phyloP scores from a whole-genome alignment of 2,888 invertebrate species.

The Drosophila nigritarsus region DNA sequence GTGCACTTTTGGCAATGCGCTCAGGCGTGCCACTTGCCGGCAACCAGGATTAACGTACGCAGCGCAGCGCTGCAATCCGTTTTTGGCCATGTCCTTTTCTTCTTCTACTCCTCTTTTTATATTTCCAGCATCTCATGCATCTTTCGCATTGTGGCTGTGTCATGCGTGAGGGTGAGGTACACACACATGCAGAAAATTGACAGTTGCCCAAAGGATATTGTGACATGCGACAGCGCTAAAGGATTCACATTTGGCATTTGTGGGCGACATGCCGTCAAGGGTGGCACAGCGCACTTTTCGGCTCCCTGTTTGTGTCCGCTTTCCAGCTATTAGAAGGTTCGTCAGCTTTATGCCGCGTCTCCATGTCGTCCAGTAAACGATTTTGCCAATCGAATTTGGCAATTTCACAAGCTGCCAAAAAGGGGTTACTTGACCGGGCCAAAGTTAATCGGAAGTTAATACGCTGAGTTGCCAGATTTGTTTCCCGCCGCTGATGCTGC shows the following conservation, averaged over 20 bases:
- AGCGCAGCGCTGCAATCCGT: slow-evolving; percentile 64
- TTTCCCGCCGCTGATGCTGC: slow-evolving; percentile 37
- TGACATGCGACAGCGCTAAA: slow-evolving; percentile 72
- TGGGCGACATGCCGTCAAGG: slow-evolving; percentile 55
- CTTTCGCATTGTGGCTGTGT: slow-evolving; percentile 50
- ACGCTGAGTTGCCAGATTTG: slow-evolving; percentile 82
- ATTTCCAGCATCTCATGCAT: slow-evolving; percentile 37
- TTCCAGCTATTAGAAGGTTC: slow-evolving; percentile 69
- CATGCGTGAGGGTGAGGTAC: slow-evolving; percentile 63
- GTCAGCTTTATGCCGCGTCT: slow-evolving; percentile 31
- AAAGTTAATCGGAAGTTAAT: slow-evolving; percentile 85
- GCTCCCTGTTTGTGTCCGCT: slow-evolving; percentile 7
- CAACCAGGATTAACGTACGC: slow-evolving; percentile 71
- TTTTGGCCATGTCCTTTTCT: slow-evolving; percentile 56
- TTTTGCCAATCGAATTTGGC: slow-evolving; percentile 78
- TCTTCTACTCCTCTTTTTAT: slow-evolving; percentile 23
- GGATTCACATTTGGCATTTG: slow-evolving; percentile 56
- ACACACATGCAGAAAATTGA: slow-evolving; percentile 55
- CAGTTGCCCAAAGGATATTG: slow-evolving; percentile 80
- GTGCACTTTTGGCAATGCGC: slow-evolving; percentile 78
- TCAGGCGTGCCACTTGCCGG: slow-evolving; percentile 76
- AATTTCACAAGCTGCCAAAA: slow-evolving; percentile 73
- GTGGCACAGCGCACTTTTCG: slow-evolving; percentile 49
- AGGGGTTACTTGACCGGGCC: slow-evolving; percentile 76
- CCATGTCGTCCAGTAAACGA: slow-evolving; percentile 67